These are phyloP conservation scores for Parazoanthus darwini DNA, from an alignment of 92 coral and sea anemone species.

Conservation along the genomic window DNA sequence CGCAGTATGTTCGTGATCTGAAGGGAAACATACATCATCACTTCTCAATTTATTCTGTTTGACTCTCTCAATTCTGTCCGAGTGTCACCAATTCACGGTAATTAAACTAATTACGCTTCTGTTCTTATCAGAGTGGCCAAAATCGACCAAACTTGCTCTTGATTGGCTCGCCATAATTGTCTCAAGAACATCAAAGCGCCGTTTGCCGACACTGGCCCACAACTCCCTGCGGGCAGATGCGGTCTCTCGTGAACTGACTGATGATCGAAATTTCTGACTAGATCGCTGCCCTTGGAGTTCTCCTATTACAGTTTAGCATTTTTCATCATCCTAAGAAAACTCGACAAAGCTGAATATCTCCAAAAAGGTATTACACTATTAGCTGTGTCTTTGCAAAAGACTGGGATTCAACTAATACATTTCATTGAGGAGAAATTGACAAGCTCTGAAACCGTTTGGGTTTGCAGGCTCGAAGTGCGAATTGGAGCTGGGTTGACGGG, in stretches of 20 bases:
- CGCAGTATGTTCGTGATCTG: conserved; percentile 41
- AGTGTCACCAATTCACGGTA: conserved; percentile 98
- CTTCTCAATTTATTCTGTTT: conserved; percentile 80
- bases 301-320: conserved; percentile 96
- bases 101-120: conserved; percentile 91
- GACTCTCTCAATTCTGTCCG: conserved; percentile 93
- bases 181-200: conserved; percentile 47
- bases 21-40: conserved; percentile 76
- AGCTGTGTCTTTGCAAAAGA: conserved; percentile 40
- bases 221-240: conserved; percentile 67
- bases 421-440: conserved; percentile 14
- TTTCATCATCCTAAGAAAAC: conserved; percentile 77
- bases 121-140: conserved; percentile 90
- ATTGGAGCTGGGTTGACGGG: conserved; percentile 60
- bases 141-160: conserved; percentile 62
- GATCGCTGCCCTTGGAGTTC: conserved; percentile 81
- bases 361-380: conserved; percentile 78
- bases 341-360: conserved; percentile 76
- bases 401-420: background rate
- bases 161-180: conserved; percentile 67
- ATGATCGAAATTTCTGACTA: conserved; percentile 59
- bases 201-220: conserved; percentile 74
- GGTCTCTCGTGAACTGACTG: conserved; percentile 78
- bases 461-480: conserved; percentile 47
- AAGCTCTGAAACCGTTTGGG: conserved; percentile 41